These are phyloP conservation scores for Malacosoma neustria DNA, from an alignment of 2,888 invertebrate genomes.

Conservation along the genomic window DNA sequence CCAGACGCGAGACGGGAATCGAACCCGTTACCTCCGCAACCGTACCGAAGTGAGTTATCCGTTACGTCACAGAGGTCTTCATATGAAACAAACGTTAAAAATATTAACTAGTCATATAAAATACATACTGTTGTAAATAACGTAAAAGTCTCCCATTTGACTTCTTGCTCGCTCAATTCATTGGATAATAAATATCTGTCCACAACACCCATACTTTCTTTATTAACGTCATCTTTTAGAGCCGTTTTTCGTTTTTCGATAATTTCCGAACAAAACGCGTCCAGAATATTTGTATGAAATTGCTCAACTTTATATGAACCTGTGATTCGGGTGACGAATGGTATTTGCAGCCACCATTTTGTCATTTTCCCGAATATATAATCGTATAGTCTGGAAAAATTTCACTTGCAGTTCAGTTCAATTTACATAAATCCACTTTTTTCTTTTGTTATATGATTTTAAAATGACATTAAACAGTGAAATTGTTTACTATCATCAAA, in stretches of 20 bases:
- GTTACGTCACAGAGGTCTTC: too few relatives aligned
- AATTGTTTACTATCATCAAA: too few relatives aligned
- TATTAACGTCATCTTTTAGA: constrained; percentile 16
- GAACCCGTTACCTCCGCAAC: too few relatives aligned
- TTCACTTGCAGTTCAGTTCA: not conserved
- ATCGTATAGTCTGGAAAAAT: constrained; percentile 33
- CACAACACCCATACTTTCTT: constrained; percentile 35
- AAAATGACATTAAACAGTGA: too few relatives aligned
- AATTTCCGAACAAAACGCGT: constrained; percentile 33
- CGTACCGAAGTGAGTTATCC: too few relatives aligned
- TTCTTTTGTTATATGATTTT: too few relatives aligned
- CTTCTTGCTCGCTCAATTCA: constrained; percentile 33
- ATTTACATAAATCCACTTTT: not conserved
- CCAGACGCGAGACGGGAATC: too few relatives aligned
- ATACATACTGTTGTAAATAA: constrained; percentile 54
- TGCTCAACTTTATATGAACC: constrained; percentile 27
- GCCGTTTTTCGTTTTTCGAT: constrained; percentile 27
- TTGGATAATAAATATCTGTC: constrained; percentile 41
- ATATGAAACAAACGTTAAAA: too few relatives aligned
- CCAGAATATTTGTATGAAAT: constrained; percentile 19
- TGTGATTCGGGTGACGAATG: constrained; percentile 34
- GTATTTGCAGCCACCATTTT: constrained; percentile 51
- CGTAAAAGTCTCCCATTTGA: constrained; percentile 36
- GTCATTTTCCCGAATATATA: constrained; percentile 43
- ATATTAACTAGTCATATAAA: too few relatives aligned